These are phyloP conservation scores for Philhelius pedissequus DNA, from an alignment of 2,888 invertebrate species.

Conservation along the genomic window DNA sequence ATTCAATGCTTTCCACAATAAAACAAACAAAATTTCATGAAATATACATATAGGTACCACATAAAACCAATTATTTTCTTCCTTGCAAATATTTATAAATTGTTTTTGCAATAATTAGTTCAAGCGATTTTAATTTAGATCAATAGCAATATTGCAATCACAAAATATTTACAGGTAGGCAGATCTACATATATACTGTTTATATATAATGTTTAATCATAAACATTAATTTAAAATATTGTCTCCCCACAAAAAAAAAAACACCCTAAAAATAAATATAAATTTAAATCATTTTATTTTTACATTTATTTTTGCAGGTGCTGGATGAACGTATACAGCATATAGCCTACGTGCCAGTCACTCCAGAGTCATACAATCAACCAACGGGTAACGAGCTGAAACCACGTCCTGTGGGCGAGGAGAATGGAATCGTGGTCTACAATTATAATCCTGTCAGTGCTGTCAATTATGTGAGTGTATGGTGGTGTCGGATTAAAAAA, in stretches of 20 bases:
- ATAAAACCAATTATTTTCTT: background rate
- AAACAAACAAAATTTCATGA: background rate
- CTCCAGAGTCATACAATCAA: slow-evolving; percentile 90
- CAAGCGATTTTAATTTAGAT: slow-evolving; percentile 20
- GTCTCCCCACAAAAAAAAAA: background rate
- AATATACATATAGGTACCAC: too few relatives aligned
- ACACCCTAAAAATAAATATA: background rate
- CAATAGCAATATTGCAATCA: slow-evolving; percentile 2
- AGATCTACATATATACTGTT: background rate
- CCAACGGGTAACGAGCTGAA: slow-evolving; percentile 88
- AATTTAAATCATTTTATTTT: slow-evolving; percentile 49
- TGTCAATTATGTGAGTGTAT: slow-evolving; percentile 89
- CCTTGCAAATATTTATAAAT: background rate
- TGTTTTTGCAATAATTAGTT: background rate
- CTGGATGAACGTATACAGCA: slow-evolving; percentile 90
- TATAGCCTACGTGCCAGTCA: slow-evolving; percentile 85
- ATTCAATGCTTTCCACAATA: background rate
- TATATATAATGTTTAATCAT: background rate
- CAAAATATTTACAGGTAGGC: background rate
- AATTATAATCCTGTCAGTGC: slow-evolving; percentile 92
- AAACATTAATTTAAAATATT: slow-evolving; percentile 13
- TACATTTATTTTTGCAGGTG: slow-evolving; percentile 81
- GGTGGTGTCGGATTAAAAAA: background rate
- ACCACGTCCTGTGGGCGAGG: slow-evolving; percentile 92
- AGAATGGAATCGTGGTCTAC: slow-evolving; percentile 89